Evolutionary conservation across 2,888 invertebrate species (phyloP), one percentile per base, ranked within the genome.

Genomic region (Petrophora chlorosata): DNA sequence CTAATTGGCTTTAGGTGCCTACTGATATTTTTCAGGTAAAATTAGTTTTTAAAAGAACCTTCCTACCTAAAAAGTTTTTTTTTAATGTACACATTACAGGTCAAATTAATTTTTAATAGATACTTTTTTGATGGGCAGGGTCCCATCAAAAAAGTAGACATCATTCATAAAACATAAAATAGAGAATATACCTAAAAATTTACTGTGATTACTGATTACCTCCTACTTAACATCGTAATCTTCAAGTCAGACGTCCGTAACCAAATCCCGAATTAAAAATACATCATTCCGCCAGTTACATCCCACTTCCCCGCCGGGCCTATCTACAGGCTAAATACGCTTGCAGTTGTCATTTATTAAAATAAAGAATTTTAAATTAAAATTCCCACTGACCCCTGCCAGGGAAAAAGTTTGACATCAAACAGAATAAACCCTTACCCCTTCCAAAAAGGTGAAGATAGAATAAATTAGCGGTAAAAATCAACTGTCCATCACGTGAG

Each of bases 401-500:
- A 23, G 22, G 26, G 15, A 12, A 25, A 42, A 51, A 52, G 39
- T 56, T 51, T 35, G 48, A 39, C 48, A 43, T 52, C 55, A 56
- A 52, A 52, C 50, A 17, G 39, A 48, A 52, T 38, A 33, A 42
- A 34, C 25, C 10, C 30, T 8, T 23, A 14, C 32, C n/a, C n/a
- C n/a, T n/a, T n/a, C n/a, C n/a, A n/a, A n/a, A n/a, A n/a, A 35
- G 46, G 35, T 10, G 13, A 30, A 46, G 42, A 47, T 28, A 16
- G 40, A 52, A 49, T 56, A 49, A 52, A 49, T 52, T 43, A 46
- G 10, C 48, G 44, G 48, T 29, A 19, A 32, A 48, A 36, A 38
- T 41, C 3, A 14, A 41, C 29, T 35, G 38, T 5, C 12, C 3
- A 35, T 33, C 26, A 35, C 17, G 33, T 25, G 25, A 25, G 16